Evolutionary conservation across 2,113 vertebrate genomes (phyloP).

Genomic region (Mastomys coucha): DNA sequence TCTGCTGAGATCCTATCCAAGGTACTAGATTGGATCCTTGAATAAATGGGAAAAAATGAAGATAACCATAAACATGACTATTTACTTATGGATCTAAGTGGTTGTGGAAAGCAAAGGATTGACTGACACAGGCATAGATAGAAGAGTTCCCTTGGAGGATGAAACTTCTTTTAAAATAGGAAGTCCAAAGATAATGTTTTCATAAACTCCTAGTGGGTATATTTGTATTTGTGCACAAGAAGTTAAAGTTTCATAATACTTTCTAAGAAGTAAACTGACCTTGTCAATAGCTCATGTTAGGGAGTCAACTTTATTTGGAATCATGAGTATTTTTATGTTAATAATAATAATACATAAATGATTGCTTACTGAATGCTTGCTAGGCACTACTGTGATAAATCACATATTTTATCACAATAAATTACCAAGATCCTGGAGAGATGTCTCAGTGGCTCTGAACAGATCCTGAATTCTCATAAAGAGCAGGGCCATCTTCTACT

Average conservation of each 20-base stretch:
- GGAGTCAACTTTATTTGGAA: background rate
- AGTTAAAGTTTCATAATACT: background rate
- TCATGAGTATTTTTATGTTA: background rate
- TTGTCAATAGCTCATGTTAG: background rate
- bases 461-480: background rate
- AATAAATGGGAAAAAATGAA: background rate
- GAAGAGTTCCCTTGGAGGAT: background rate
- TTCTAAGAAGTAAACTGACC: background rate
- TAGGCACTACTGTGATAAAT: background rate
- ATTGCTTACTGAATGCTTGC: background rate
- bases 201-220: background rate
- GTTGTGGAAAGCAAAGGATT: background rate
- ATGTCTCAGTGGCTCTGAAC: background rate
- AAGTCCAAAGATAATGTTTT: background rate
- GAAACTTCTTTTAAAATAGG: background rate
- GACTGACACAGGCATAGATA: background rate
- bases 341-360: background rate
- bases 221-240: background rate
- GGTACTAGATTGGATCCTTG: background rate
- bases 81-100: background rate
- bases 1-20: background rate
- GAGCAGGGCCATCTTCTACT: background rate
- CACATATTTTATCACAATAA: background rate
- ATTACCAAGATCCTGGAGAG: background rate
- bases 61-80: no score